A percentile compares a stretch with the other conserved stretches of the same genome.
Conservation (phyloP, 2,888 invertebrate species). For the Scaptomyza parva region DNA sequence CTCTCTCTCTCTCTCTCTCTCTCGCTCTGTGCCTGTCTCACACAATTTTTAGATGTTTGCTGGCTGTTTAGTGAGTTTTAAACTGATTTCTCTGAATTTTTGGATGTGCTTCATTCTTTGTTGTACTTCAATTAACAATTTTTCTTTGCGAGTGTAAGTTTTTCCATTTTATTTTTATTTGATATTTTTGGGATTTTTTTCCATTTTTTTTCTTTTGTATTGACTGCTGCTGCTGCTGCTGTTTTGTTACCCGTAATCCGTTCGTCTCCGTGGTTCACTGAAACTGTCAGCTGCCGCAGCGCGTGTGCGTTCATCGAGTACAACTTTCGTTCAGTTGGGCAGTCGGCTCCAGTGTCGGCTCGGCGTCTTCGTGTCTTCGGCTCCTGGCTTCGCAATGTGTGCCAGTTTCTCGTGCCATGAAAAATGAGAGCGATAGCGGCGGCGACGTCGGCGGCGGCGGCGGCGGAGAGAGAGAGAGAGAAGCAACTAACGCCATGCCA, state of each 20-base stretch:
- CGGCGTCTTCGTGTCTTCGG: slow-evolving; percentile 21
- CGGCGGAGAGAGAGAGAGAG: slow-evolving; percentile 4
- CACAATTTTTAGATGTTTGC: no score
- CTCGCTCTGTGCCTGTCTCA: no score
- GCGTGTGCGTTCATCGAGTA: slow-evolving; percentile 78
- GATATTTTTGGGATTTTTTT: slow-evolving; percentile 1
- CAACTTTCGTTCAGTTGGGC: slow-evolving; percentile 81
- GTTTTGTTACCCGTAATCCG: slow-evolving; percentile 84
- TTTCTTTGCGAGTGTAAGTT: slow-evolving; percentile 4
- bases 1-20: background rate
- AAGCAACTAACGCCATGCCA: slow-evolving; percentile 17
- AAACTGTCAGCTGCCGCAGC: slow-evolving; percentile 84
- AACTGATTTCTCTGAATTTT: background rate
- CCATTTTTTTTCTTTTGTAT: background rate
- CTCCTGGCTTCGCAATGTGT: slow-evolving; percentile 42
- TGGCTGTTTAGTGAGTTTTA: slow-evolving; percentile 13
- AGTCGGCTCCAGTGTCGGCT: slow-evolving; percentile 31
- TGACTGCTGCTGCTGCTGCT: slow-evolving; percentile 53
- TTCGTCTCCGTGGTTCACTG: slow-evolving; percentile 85
- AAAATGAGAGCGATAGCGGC: background rate
- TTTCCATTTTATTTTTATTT: slow-evolving; percentile 2
- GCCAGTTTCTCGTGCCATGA: slow-evolving; percentile 46
- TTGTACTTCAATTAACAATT: slow-evolving; percentile 6
- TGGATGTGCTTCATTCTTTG: background rate
- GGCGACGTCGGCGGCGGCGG: background rate